Evolutionary conservation across 2,888 invertebrate species (phyloP).

Genomic region (Mystacides longicornis): DNA sequence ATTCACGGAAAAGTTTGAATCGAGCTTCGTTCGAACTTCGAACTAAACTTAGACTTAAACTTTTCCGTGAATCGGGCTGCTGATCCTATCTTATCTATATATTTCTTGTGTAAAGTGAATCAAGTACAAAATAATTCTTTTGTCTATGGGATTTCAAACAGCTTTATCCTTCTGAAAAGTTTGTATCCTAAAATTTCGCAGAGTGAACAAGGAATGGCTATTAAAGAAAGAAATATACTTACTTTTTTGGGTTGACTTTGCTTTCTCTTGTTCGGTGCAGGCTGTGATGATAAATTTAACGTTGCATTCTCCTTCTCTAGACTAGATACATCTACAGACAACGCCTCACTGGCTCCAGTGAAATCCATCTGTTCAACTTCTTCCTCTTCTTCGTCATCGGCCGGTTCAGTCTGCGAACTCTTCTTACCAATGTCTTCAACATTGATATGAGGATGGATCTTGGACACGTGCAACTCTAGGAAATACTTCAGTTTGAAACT

Average conservation of each 20-base stretch:
- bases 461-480: slow-evolving; percentile 22
- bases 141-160: too few species aligned
- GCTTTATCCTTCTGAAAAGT: too few species aligned
- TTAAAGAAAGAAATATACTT: not conserved
- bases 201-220: too few species aligned
- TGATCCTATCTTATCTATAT: too few species aligned
- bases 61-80: too few species aligned
- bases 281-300: not conserved
- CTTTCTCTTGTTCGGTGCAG: slow-evolving; percentile 24
- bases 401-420: not conserved
- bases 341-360: not conserved
- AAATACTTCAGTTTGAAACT: slow-evolving; percentile 25
- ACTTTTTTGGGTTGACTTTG: slow-evolving; percentile 26
- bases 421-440: slow-evolving; percentile 21
- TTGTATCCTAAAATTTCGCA: too few species aligned
- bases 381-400: slow-evolving; percentile 4
- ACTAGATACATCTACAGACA: not conserved
- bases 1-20: too few species aligned
- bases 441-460: slow-evolving; percentile 23
- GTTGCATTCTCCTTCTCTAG: slow-evolving; percentile 6
- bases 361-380: not conserved
- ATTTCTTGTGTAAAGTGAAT: too few species aligned
- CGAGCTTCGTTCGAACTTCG: too few species aligned
- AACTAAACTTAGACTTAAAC: too few species aligned
- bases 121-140: too few species aligned